phyloP scores from a whole-genome alignment of 2,888 invertebrate genomes.

The Aleiodes alternator region DNA sequence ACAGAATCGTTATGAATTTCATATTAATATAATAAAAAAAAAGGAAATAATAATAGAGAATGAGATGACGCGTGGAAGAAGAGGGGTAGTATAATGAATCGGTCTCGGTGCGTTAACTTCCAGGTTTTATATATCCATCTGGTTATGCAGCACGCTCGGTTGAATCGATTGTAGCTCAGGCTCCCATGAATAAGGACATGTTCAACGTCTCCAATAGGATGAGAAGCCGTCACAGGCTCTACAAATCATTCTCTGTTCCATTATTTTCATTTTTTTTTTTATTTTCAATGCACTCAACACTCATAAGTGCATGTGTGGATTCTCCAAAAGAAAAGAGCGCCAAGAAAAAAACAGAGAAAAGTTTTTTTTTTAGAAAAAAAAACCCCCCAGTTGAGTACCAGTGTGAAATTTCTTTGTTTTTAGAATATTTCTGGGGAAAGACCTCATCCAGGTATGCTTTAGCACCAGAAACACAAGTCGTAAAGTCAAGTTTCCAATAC shows the following conservation, averaged over 20 bases:
- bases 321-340: too few relatives aligned
- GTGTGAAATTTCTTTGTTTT: conserved; percentile 3
- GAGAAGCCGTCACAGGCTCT: conserved; percentile 17
- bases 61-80: conserved; percentile 21
- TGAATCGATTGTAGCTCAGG: conserved; percentile 39
- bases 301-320: background rate
- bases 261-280: conserved; percentile 28
- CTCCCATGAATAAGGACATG: conserved; percentile 30
- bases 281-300: conserved; percentile 12
- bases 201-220: conserved; percentile 30
- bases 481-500: conserved; percentile 54
- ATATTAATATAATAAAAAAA: conserved; percentile 75
- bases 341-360: too few relatives aligned
- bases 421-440: background rate
- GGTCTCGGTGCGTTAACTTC: conserved; percentile 72
- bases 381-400: background rate
- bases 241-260: conserved; percentile 29
- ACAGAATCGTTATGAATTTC: conserved; percentile 73
- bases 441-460: conserved; percentile 6
- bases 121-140: conserved; percentile 65
- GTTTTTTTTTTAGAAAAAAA: background rate
- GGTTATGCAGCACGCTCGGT: conserved; percentile 59
- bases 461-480: conserved; percentile 47
- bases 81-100: conserved; percentile 45
- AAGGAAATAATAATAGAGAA: conserved; percentile 64